These are phyloP conservation scores for Thunnus thynnus DNA, from an alignment of 2,113 vertebrate genomes.

Conservation along the genomic window DNA sequence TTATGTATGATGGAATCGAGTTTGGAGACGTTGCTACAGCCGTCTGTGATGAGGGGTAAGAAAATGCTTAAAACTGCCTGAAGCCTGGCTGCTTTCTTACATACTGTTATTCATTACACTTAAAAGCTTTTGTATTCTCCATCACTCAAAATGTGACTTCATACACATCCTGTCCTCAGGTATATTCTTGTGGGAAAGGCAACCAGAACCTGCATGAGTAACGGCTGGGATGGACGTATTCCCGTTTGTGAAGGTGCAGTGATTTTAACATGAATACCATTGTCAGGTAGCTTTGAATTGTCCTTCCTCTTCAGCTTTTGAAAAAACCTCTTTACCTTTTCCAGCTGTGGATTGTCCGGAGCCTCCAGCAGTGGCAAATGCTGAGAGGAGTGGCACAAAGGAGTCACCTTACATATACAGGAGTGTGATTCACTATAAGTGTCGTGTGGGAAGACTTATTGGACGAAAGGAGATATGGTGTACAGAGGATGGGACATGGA, in stretches of 20 bases:
- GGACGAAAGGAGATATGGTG: constrained; percentile 75
- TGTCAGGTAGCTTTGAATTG: background rate
- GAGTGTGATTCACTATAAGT: constrained; percentile 62
- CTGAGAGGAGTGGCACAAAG: background rate
- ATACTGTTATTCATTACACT: background rate
- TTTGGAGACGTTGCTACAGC: constrained; percentile 80
- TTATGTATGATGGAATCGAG: constrained; percentile 70
- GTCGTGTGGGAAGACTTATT: constrained; percentile 57
- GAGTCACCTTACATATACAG: constrained; percentile 50
- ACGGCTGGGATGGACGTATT: constrained; percentile 80
- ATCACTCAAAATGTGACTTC: background rate
- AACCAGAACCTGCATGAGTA: constrained; percentile 66
- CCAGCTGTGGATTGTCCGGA: constrained; percentile 73
- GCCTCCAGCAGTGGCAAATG: constrained; percentile 48
- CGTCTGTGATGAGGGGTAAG: constrained; percentile 77
- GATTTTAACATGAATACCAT: background rate
- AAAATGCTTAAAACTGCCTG: background rate
- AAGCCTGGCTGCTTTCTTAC: background rate
- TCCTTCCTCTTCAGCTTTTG: background rate
- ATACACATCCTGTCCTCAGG: constrained; percentile 48
- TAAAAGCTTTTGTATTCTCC: background rate
- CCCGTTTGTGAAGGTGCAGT: constrained; percentile 80
- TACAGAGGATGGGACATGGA: constrained; percentile 80
- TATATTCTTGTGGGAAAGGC: constrained; percentile 66
- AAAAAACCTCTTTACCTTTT: background rate